Evolutionary conservation across 2,888 invertebrate genomes (phyloP), one percentile per base, ranked within the genome.

Genomic region (Xanthorhoe spadicearia): DNA sequence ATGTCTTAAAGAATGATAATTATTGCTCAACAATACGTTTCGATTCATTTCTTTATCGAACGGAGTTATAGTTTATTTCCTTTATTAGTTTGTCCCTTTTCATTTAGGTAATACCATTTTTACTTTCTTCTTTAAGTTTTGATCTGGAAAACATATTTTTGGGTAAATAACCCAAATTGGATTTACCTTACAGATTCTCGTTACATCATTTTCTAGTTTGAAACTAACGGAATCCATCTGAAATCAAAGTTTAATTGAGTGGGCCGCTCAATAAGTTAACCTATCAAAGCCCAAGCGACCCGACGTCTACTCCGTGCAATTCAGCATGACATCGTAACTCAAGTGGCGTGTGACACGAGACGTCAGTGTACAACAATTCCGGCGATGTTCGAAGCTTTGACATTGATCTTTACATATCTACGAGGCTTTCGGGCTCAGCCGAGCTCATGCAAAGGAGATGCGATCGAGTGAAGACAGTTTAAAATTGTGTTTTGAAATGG

Each of bases 321-420:
- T 79, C 73, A 74, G 67, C 73, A 69, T 77, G 76, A 73, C 74
- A 74, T 73, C 76, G 80, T 79, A 77, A 79, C 77, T 80, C 78
- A 80, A 75, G 75, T 63, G 65, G 57, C 70, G 66, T 71, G 73
- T 75, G 74, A 77, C 76, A 68, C 72, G 69, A 73, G 77, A 80
- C 72, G 66, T 66, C 73, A 66, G 68, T 57, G 57, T 63, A 65
- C 60, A 60, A 60, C 59, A 60, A 67, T 67, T 68, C 67, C 70
- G 60, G 53, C 65, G 59, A 64, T 64, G 74, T 67, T 63, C 55
- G 46, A 55, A 55, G 67, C 76, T 75, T 75, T 70, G 74, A 75
- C 71, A 70, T 72, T 73, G 72, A 74, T 78, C 76, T 73, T 70
- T 66, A 59, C 61, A 53, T 69, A 74, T 71, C 70, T 73, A 66